Evolutionary conservation across 1,140 invertebrate genomes (phyloP).

Genomic region (Mizuhopecten yessoensis): DNA sequence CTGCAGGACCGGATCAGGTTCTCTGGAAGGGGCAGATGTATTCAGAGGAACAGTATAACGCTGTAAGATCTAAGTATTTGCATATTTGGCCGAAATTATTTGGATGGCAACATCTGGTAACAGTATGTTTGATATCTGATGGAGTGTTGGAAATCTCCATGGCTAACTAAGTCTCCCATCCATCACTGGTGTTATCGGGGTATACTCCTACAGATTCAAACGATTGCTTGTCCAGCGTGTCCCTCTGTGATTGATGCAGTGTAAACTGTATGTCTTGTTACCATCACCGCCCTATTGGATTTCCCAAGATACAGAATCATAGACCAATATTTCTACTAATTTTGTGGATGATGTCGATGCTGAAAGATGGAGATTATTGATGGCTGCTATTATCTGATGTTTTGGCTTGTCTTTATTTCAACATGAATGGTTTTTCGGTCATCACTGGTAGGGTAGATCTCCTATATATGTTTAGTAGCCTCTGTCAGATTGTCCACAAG

Average conservation of each 20-base stretch:
- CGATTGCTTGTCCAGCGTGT: not conserved
- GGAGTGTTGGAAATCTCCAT: not conserved
- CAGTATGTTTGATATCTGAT: not conserved
- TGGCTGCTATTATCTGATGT: not conserved
- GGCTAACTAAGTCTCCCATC: not conserved
- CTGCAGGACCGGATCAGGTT: too few relatives aligned
- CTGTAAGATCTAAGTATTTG: not conserved
- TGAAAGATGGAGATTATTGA: not conserved
- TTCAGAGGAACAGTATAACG: too few relatives aligned
- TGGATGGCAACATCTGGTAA: too few relatives aligned
- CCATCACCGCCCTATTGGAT: not conserved
- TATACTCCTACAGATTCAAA: not conserved
- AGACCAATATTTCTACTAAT: constrained; percentile 11
- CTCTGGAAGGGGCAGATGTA: not conserved
- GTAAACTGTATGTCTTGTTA: not conserved
- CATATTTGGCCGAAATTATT: constrained; percentile 34
- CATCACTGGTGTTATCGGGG: not conserved
- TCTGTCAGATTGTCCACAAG: too few relatives aligned
- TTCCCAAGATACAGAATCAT: not conserved
- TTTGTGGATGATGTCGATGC: not conserved
- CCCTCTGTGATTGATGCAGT: not conserved
- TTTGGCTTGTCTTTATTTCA: not conserved
- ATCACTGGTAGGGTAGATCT: too few relatives aligned
- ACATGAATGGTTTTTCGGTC: too few relatives aligned
- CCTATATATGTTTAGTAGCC: too few relatives aligned